These are phyloP conservation scores for Mesocentrotus franciscanus DNA, from an alignment of 53 echinoderm and acorn worm genomes.

Conservation along the genomic window DNA sequence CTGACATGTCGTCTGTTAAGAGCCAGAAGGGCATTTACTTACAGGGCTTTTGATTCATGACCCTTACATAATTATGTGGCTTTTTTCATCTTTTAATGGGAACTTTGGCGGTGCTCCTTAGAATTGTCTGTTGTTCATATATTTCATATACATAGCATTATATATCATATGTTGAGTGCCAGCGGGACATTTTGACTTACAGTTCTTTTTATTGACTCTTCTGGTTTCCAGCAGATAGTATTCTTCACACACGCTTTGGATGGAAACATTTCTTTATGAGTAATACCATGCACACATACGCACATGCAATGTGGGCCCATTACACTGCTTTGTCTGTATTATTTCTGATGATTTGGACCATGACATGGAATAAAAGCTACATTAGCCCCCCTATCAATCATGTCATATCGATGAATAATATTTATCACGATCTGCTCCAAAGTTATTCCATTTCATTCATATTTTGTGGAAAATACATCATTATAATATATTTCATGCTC, in stretches of 20 bases:
- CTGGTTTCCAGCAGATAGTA: neutral
- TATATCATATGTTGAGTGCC: no score
- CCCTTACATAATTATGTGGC: no score
- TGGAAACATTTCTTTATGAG: neutral
- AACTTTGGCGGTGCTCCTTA: no score
- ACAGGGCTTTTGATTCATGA: no score
- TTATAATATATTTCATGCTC: neutral
- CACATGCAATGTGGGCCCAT: neutral
- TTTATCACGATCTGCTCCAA: neutral
- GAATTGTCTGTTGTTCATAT: no score
- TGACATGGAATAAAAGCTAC: neutral
- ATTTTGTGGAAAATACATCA: neutral
- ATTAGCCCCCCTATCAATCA: neutral
- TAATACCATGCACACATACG: no score
- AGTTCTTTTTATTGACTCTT: neutral
- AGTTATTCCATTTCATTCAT: neutral
- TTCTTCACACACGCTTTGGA: neutral
- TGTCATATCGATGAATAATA: neutral
- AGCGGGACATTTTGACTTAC: no score
- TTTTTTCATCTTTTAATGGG: no score
- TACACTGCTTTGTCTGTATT: neutral
- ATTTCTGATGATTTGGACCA: neutral
- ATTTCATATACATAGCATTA: no score
- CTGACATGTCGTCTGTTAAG: no score
- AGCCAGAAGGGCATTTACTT: neutral